A percentile compares a stretch with the other conserved stretches of the same genome.
Evolutionary conservation across 2,113 vertebrate genomes (phyloP).

Genomic region (Ploceus nigricollis): DNA sequence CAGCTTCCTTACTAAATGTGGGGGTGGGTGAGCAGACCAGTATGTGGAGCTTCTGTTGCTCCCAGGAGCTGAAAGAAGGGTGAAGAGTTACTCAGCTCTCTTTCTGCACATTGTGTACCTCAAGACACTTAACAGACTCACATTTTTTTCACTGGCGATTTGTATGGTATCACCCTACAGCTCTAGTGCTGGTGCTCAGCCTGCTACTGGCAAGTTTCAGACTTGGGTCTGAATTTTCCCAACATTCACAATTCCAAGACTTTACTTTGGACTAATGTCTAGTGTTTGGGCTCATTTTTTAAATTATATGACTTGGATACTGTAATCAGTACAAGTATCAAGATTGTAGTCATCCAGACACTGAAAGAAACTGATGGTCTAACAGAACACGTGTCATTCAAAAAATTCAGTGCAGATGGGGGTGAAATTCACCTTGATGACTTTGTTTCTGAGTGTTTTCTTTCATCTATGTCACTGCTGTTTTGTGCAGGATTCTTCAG

Average conservation of each 20-base stretch:
- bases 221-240: not conserved
- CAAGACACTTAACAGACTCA: not conserved
- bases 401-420: not conserved
- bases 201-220: not conserved
- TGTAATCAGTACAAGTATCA: not conserved
- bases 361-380: not conserved
- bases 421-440: not conserved
- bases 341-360: not conserved
- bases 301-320: not conserved
- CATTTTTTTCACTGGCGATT: not conserved
- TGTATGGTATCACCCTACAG: not conserved
- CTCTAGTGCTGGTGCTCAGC: not conserved
- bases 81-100: not conserved
- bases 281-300: not conserved
- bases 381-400: not conserved
- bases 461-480: not conserved
- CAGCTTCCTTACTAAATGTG: not conserved
- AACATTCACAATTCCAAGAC: not conserved
- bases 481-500: constrained; percentile 89
- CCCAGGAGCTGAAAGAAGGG: not conserved
- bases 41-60: not conserved
- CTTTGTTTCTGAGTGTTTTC: not conserved
- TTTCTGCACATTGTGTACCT: not conserved
- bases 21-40: not conserved
- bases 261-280: not conserved